A percentile compares a stretch with the other conserved stretches of the same genome.
These are phyloP conservation scores for Drosophila tropicalis DNA, from an alignment of 1,140 invertebrate species.

Conservation along the genomic window DNA sequence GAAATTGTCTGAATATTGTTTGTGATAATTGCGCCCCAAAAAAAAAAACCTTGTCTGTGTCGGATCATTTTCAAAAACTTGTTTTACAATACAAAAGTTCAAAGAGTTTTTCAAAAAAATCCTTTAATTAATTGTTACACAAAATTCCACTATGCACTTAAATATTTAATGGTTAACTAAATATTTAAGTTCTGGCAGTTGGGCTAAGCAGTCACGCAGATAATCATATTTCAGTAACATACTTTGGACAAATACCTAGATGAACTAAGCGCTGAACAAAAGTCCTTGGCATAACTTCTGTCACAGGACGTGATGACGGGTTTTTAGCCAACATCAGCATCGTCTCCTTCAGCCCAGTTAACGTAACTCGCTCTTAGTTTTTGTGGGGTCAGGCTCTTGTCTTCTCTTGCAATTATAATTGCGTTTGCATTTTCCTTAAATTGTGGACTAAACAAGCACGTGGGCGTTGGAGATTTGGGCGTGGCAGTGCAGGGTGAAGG, in stretches of 20 bases:
- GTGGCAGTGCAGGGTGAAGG: conserved; percentile 16
- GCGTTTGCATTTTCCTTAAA: conserved; percentile 39
- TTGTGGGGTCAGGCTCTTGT: conserved; percentile 39
- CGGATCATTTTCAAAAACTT: no score
- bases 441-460: conserved; percentile 12
- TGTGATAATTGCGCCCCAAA: no score
- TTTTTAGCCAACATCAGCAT: neutral
- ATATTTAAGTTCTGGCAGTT: neutral
- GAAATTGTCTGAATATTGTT: neutral
- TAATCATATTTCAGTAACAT: conserved; percentile 27
- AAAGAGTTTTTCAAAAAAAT: no score
- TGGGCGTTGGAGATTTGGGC: conserved; percentile 11
- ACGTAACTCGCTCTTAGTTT: conserved; percentile 44
- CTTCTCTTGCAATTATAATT: conserved; percentile 54
- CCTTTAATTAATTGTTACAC: no score
- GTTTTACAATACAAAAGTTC: no score
- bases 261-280: conserved; percentile 36
- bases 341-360: neutral
- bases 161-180: no score
- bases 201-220: conserved; percentile 5
- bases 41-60: no score
- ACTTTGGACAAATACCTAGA: conserved; percentile 37
- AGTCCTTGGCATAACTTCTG: conserved; percentile 17
- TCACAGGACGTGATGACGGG: conserved; percentile 5
- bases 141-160: no score